Base-by-base conservation (phyloP, 2,113 vertebrate genomes). In the Vimba vimba region DNA sequence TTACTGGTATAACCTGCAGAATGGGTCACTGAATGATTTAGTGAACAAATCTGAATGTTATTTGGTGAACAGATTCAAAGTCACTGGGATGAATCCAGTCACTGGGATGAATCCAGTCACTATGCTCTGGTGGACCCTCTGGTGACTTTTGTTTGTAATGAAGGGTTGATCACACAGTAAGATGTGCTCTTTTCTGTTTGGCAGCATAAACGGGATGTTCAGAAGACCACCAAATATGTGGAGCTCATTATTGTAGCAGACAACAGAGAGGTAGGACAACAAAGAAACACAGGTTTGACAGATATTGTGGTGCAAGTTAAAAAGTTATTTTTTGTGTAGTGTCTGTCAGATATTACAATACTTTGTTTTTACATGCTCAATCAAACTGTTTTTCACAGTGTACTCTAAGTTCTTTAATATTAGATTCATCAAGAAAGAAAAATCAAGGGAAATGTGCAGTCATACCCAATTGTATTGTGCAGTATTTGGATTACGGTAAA, bases 231-330 rank as follows among this genome's bases (percentile, higher is more conserved):
- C 1, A 99, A 99, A 90, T 99, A 99, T 0, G 98, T 99, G 91
- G 98, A 99, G 93, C 97, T 99, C 73, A 96, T 99, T 91, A 97
- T 99, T 11, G 97, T 99, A 33, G 98, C 98, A 1, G 98, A 99
- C 91, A 99, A 99, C 93, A 94, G 98, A 73, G 98, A 99, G 97
- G 98, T 99, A 94, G 93, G 96, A 88, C 87, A 86, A 47, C 4
- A 27, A 9, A 55, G 27, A 19, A 66, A 39, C 59, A 66, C 43
- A 77, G 25, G 6, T 60, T 60, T 79, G 19, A 79, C 7, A 10
- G 27, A 71, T 11, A 43, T 43, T 76, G 45, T 76, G 45, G 7
- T 50, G 13, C 73, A 71, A 43, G 68, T 71, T 6, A 19, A 33
- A 69, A 36, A 36, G 6, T 36, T 21, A 4, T 68, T 60, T 60